Conservation (phyloP, 2,113 vertebrate species). For the Lichenostomus cassidix region DNA sequence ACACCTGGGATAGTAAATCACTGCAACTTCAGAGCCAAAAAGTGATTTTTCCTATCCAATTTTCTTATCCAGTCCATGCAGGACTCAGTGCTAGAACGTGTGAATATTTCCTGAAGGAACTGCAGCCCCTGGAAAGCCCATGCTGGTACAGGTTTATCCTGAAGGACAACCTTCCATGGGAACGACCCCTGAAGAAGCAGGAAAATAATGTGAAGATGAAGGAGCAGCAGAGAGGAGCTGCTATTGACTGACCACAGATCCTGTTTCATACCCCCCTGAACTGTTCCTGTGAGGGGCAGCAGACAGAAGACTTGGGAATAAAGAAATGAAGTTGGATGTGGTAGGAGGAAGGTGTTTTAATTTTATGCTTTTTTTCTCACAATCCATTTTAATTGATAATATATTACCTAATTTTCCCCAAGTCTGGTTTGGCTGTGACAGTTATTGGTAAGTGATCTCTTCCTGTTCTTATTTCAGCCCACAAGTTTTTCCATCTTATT, state of each 20-base stretch:
- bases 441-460: background rate
- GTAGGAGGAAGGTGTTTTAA: background rate
- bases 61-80: background rate
- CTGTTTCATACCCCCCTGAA: rapidly evolving
- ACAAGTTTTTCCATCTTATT: rapidly evolving
- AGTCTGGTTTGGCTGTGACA: rapidly evolving
- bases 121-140: background rate
- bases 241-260: rapidly evolving
- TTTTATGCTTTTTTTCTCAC: background rate
- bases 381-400: background rate
- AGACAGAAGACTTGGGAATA: background rate
- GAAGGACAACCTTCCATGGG: background rate
- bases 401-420: background rate
- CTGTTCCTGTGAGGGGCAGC: rapidly evolving
- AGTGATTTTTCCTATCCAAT: background rate
- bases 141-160: background rate
- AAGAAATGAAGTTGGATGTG: background rate
- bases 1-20: rapidly evolving
- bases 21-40: background rate
- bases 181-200: background rate
- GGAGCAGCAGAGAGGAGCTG: background rate
- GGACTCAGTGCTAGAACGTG: background rate
- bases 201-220: background rate
- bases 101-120: background rate
- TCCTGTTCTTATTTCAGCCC: background rate